phyloP scores from a whole-genome alignment of 2,797 vertebrate species.

The Diplodus sargus region DNA sequence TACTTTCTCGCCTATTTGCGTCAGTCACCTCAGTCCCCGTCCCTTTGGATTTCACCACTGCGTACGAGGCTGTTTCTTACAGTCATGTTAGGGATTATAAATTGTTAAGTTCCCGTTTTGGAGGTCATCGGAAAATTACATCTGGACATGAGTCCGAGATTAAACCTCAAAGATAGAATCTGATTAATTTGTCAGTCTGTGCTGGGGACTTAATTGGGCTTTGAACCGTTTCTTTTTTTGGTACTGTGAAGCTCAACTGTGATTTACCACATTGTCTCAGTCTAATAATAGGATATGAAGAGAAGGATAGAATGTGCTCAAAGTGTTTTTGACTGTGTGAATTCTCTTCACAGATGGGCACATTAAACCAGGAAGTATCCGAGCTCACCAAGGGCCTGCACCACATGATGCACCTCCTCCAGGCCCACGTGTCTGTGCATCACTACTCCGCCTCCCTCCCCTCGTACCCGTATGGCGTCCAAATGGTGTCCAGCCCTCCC shows the following conservation, averaged over 20 bases:
- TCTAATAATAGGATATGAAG: conserved; percentile 11
- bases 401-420: conserved; percentile 90
- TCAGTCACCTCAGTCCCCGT: conserved; percentile 37
- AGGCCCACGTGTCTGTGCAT: conserved; percentile 82
- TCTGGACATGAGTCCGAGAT: conserved; percentile 27
- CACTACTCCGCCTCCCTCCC: conserved; percentile 72
- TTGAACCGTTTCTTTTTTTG: conserved; percentile 1
- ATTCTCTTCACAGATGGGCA: conserved; percentile 86
- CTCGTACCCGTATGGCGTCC: conserved; percentile 72
- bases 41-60: conserved; percentile 34
- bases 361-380: conserved; percentile 92
- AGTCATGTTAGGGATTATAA: conserved; percentile 31
- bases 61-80: conserved; percentile 33
- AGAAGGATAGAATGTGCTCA: not conserved
- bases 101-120: conserved; percentile 30
- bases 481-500: conserved; percentile 64
- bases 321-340: conserved; percentile 10
- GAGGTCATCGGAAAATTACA: conserved; percentile 35
- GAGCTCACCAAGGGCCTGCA: conserved; percentile 92
- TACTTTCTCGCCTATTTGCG: conserved; percentile 50
- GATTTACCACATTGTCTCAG: not conserved
- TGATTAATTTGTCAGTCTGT: conserved; percentile 26
- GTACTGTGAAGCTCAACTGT: not conserved
- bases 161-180: conserved; percentile 32
- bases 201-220: conserved; percentile 11